phyloP scores from a whole-genome alignment of 1,140 invertebrate genomes.

The Drosophila watanabei region DNA sequence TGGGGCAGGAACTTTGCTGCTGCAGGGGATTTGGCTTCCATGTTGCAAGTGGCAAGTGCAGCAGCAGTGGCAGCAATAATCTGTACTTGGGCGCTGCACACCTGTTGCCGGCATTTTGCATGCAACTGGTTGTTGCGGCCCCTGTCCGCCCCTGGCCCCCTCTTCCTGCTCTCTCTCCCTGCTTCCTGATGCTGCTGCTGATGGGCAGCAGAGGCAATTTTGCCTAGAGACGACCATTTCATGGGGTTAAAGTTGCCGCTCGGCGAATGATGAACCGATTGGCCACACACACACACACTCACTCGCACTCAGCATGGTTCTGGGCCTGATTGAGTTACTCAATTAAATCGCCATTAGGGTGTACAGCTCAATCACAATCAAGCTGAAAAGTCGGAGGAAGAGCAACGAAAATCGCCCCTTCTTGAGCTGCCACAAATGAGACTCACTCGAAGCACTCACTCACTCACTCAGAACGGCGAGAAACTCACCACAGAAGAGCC shows the following conservation, averaged over 20 bases:
- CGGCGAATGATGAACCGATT: conserved; percentile 26
- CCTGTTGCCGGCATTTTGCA: conserved; percentile 81
- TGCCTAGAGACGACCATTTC: conserved; percentile 49
- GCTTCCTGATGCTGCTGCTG: conserved; percentile 48
- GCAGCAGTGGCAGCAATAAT: conserved; percentile 29
- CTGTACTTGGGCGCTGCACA: conserved; percentile 58
- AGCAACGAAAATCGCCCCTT: conserved; percentile 35
- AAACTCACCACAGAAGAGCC: conserved; percentile 68
- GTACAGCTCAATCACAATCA: conserved; percentile 45
- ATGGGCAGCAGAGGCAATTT: conserved; percentile 69
- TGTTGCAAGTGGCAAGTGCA: conserved; percentile 66
- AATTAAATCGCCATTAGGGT: conserved; percentile 70
- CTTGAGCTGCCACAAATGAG: conserved; percentile 19
- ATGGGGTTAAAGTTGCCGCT: conserved; percentile 66
- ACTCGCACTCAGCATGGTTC: background rate
- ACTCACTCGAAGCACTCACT: conserved; percentile 25
- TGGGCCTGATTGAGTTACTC: conserved; percentile 48
- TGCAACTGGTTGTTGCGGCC: conserved; percentile 75
- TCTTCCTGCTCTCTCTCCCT: conserved; percentile 4
- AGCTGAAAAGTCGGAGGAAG: background rate
- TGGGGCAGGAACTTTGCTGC: conserved; percentile 64
- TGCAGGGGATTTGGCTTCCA: conserved; percentile 75
- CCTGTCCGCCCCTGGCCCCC: conserved; percentile 14
- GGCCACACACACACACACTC: conserved; percentile 26
- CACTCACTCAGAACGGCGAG: conserved; percentile 50